These are phyloP conservation scores for Tachysurus vachellii DNA, from an alignment of 2,113 vertebrate genomes.

Conservation along the genomic window DNA sequence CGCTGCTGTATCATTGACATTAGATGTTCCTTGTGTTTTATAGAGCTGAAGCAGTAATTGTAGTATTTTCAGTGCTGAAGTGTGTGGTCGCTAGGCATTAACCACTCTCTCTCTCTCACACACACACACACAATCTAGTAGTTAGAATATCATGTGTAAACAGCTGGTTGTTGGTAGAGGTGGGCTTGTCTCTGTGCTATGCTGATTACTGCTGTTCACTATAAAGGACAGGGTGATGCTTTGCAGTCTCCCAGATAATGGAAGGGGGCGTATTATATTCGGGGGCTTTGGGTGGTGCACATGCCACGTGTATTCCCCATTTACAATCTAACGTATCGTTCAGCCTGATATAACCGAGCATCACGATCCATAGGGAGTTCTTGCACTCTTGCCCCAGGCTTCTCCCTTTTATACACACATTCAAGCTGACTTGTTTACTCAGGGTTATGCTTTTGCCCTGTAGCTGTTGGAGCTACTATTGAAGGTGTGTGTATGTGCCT, in stretches of 20 bases:
- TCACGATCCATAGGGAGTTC: neutral
- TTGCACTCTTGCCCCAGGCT: neutral
- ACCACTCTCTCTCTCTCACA: neutral
- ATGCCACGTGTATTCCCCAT: neutral
- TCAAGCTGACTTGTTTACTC: neutral
- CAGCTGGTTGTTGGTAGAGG: conserved; percentile 19
- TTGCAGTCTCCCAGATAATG: conserved; percentile 7
- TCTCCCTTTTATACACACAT: neutral
- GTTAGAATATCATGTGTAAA: conserved; percentile 21
- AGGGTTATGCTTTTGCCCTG: conserved; percentile 3
- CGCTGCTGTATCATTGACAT: neutral
- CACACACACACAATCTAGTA: neutral
- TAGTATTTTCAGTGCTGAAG: neutral
- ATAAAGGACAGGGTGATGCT: neutral
- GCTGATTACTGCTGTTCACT: neutral
- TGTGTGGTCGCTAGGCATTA: neutral
- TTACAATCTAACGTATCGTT: conserved; percentile 21
- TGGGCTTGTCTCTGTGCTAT: neutral
- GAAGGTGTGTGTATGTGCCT: conserved; percentile 11
- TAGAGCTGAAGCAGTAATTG: neutral
- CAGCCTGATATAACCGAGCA: conserved; percentile 21
- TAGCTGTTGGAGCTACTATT: neutral
- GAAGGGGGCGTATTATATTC: neutral
- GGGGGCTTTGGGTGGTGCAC: neutral
- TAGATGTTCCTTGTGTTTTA: neutral